Evolutionary conservation across 2,113 vertebrate species (phyloP).

Genomic region (Seriola quinqueradiata): DNA sequence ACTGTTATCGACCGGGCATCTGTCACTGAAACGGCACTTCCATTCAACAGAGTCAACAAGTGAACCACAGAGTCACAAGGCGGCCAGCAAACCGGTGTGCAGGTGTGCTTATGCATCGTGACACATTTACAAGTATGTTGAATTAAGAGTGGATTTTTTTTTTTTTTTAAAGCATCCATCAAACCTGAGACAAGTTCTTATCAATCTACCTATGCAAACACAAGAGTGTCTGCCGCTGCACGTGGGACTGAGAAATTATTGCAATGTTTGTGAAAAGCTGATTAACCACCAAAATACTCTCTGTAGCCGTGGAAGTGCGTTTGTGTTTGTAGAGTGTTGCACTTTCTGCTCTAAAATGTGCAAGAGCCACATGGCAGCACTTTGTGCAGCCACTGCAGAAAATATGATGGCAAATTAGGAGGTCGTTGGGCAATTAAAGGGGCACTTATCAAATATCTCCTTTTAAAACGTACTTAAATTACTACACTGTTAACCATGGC

Average conservation of each 20-base stretch:
- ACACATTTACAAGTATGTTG: background rate
- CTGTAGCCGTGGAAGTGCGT: background rate
- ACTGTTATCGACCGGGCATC: constrained; percentile 39
- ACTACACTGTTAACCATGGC: no score
- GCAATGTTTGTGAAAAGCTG: background rate
- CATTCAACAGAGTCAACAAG: background rate
- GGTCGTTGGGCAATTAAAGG: background rate
- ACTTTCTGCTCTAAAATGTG: constrained; percentile 6
- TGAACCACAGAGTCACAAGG: background rate
- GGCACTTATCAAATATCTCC: background rate
- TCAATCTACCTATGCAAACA: background rate
- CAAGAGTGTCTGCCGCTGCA: background rate
- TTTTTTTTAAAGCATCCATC: background rate
- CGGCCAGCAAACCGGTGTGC: background rate
- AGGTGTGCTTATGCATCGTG: no score
- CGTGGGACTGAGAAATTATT: background rate
- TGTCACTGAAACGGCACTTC: constrained; percentile 17
- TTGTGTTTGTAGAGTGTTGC: background rate
- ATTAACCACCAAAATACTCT: constrained; percentile 28
- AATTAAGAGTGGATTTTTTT: background rate
- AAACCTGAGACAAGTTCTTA: no score
- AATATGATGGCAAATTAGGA: background rate
- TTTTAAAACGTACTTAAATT: background rate
- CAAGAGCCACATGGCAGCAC: background rate
- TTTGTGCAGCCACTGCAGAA: background rate